A percentile compares a stretch with the other conserved stretches of the same genome.
These are phyloP conservation scores for Agriotes lineatus DNA, from an alignment of 2,888 invertebrate genomes.

Conservation along the genomic window DNA sequence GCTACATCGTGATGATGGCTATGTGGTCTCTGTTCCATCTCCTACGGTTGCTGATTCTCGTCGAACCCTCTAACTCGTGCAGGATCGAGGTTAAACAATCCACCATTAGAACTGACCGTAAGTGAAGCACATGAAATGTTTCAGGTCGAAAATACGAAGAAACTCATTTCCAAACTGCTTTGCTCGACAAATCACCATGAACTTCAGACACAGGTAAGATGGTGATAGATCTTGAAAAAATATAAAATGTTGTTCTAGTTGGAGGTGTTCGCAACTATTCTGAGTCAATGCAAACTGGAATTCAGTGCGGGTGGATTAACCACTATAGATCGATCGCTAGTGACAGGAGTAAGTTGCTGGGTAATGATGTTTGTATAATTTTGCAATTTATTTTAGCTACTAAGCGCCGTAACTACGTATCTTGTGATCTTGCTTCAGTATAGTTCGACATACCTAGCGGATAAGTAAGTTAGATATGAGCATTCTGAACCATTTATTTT, in stretches of 20 bases:
- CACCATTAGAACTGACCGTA: neutral
- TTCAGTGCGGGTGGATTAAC: slow-evolving; percentile 14
- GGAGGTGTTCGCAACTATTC: neutral
- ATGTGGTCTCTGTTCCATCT: neutral
- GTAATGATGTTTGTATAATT: too few species aligned
- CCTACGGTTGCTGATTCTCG: neutral
- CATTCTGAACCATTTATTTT: too few species aligned
- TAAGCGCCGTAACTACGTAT: too few species aligned
- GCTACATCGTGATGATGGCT: neutral
- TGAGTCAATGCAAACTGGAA: neutral
- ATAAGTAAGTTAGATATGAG: too few species aligned
- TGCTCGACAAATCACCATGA: neutral
- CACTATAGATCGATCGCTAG: neutral
- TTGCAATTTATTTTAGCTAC: too few species aligned
- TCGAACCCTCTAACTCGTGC: slow-evolving; percentile 7
- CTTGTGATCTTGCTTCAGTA: too few species aligned
- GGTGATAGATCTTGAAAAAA: too few species aligned
- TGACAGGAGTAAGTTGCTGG: slow-evolving; percentile 2
- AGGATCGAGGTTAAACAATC: neutral
- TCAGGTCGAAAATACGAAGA: neutral
- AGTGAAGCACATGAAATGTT: neutral
- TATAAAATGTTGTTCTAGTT: neutral
- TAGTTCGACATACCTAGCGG: too few species aligned
- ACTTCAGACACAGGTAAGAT: too few species aligned
- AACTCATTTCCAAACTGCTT: neutral